Evolutionary conservation across 2,113 vertebrate species (phyloP).

Genomic region (Kobus ellipsiprymnus): DNA sequence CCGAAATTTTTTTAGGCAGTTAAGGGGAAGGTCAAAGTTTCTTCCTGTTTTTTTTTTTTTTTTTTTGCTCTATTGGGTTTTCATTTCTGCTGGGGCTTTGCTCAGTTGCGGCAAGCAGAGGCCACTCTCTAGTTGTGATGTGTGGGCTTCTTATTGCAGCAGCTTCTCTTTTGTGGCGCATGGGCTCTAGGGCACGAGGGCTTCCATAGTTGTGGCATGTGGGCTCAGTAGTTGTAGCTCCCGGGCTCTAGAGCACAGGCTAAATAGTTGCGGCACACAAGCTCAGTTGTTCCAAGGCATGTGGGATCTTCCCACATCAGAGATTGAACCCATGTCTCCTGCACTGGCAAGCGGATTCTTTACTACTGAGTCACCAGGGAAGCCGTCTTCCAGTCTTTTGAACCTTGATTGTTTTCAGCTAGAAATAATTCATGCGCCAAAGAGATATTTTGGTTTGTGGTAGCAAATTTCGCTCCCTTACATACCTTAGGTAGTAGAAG

Average conservation of each 20-base stretch:
- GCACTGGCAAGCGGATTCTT: neutral
- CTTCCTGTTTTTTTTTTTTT: too few species aligned
- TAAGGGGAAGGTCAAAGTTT: neutral
- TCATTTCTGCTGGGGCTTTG: neutral
- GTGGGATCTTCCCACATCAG: neutral
- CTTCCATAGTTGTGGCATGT: neutral
- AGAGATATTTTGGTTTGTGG: neutral
- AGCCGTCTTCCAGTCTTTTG: neutral
- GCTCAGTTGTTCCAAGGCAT: neutral
- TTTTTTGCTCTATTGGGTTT: neutral
- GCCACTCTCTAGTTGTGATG: neutral
- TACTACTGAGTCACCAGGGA: neutral
- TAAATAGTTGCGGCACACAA: neutral
- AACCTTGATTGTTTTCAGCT: neutral
- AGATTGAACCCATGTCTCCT: neutral
- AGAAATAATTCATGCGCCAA: neutral
- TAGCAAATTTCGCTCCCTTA: neutral
- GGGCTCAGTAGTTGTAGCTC: neutral
- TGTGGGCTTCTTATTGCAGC: neutral
- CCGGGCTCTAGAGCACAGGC: neutral
- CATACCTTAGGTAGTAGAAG: neutral
- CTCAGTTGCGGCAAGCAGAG: neutral
- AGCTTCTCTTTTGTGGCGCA: neutral
- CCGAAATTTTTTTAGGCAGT: neutral
- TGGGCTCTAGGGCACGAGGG: neutral